phyloP scores from a whole-genome alignment of 2,113 vertebrate genomes.

The Pseudonaja textilis region DNA sequence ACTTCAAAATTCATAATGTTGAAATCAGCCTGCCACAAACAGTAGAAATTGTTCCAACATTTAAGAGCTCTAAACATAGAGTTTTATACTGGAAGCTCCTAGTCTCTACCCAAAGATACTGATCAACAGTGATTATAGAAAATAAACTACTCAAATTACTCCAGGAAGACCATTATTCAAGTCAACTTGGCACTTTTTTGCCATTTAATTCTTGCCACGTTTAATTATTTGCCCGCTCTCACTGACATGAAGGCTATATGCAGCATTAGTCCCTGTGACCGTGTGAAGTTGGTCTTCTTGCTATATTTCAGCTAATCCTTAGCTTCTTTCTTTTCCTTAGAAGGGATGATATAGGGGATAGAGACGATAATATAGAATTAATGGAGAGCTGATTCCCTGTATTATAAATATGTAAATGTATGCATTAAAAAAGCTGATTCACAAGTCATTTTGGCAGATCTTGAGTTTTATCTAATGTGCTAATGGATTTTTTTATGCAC shows the following conservation, averaged over 20 bases:
- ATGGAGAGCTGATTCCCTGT: background rate
- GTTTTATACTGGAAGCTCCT: background rate
- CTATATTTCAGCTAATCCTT: background rate
- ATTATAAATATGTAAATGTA: background rate
- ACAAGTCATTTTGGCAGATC: conserved; percentile 27
- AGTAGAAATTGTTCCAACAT: background rate
- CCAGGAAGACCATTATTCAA: background rate
- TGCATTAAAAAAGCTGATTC: conserved; percentile 12
- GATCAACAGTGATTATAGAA: background rate
- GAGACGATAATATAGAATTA: background rate
- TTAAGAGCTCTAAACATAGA: background rate
- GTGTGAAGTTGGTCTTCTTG: background rate
- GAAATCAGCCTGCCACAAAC: background rate
- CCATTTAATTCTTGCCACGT: background rate
- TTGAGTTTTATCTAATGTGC: conserved; percentile 23
- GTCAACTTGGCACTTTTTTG: background rate
- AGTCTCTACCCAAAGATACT: background rate
- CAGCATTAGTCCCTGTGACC: background rate
- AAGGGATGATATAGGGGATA: background rate
- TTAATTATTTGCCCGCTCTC: background rate
- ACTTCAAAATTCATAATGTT: background rate
- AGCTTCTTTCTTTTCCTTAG: background rate
- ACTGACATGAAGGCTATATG: background rate
- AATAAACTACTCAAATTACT: background rate
- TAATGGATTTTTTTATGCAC: conserved; percentile 4